Conservation (phyloP, 2,113 vertebrate species). For the Gopherus flavomarginatus region DNA sequence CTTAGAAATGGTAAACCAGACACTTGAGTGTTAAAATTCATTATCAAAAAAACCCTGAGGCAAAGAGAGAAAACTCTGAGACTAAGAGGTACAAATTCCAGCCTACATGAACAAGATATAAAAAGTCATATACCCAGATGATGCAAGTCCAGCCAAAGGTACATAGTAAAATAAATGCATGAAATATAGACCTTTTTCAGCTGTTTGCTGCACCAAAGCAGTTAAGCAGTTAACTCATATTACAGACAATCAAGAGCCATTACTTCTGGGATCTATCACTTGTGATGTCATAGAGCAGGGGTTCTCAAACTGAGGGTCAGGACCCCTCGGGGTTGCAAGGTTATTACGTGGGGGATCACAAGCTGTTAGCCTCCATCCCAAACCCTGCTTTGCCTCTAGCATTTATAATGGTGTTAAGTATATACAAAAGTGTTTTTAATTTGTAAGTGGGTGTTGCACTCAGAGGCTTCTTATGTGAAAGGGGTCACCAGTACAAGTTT, state of each 20-base stretch:
- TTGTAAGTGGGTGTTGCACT: too few relatives aligned
- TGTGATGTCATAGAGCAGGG: not conserved
- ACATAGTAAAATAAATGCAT: not conserved
- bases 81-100: not conserved
- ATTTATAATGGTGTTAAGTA: too few relatives aligned
- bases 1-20: not conserved
- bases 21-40: not conserved
- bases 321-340: too few relatives aligned
- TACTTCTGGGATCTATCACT: not conserved
- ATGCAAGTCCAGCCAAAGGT: not conserved
- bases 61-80: not conserved
- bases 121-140: not conserved
- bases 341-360: too few relatives aligned
- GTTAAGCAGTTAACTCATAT: not conserved
- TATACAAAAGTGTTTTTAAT: too few relatives aligned
- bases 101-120: not conserved
- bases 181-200: not conserved
- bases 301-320: too few relatives aligned
- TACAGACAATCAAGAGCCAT: not conserved
- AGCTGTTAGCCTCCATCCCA: too few relatives aligned
- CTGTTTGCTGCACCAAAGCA: not conserved
- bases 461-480: too few relatives aligned
- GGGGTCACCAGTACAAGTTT: too few relatives aligned
- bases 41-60: not conserved
- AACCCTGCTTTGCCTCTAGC: too few relatives aligned